Percentiles rank a stretch among this genome's conserved stretches.
phyloP scores from a whole-genome alignment of 2,888 invertebrate species.

The Salpingus planirostris region DNA sequence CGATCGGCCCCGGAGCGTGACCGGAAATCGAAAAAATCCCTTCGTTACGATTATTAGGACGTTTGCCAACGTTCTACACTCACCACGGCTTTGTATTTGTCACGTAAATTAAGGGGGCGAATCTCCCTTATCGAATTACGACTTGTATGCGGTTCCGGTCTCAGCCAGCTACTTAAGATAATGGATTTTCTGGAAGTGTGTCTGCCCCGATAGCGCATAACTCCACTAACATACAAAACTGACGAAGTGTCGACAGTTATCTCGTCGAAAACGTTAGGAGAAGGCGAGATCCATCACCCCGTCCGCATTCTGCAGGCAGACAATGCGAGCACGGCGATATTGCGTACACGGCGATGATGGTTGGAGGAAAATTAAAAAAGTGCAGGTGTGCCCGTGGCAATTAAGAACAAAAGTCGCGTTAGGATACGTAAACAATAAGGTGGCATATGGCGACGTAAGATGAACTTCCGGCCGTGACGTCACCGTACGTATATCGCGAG shows the following conservation, averaged over 20 bases:
- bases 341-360: too few relatives aligned
- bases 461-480: conserved; percentile 29
- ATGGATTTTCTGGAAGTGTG: conserved; percentile 18
- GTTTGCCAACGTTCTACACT: conserved; percentile 7
- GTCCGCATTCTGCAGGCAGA: too few relatives aligned
- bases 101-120: conserved; percentile 14
- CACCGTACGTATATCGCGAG: conserved; percentile 30
- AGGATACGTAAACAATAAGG: conserved; percentile 21
- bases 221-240: too few relatives aligned
- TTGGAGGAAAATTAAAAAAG: too few relatives aligned
- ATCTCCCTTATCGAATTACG: conserved; percentile 23
- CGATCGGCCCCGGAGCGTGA: conserved; percentile 10
- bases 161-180: conserved; percentile 24
- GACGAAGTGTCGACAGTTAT: too few relatives aligned
- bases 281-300: too few relatives aligned
- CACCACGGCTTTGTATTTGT: conserved; percentile 2
- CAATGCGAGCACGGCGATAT: too few relatives aligned
- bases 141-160: conserved; percentile 20
- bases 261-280: too few relatives aligned
- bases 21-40: conserved; percentile 11
- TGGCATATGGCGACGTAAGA: conserved; percentile 35
- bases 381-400: too few relatives aligned
- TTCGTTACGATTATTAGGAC: conserved; percentile 4
- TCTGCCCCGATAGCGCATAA: conserved; percentile 9
- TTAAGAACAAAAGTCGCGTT: conserved; percentile 6